Evolutionary conservation across 2,888 invertebrate species (phyloP), one percentile per base, ranked within the genome.

Genomic region (Chloroclystis v-ata): DNA sequence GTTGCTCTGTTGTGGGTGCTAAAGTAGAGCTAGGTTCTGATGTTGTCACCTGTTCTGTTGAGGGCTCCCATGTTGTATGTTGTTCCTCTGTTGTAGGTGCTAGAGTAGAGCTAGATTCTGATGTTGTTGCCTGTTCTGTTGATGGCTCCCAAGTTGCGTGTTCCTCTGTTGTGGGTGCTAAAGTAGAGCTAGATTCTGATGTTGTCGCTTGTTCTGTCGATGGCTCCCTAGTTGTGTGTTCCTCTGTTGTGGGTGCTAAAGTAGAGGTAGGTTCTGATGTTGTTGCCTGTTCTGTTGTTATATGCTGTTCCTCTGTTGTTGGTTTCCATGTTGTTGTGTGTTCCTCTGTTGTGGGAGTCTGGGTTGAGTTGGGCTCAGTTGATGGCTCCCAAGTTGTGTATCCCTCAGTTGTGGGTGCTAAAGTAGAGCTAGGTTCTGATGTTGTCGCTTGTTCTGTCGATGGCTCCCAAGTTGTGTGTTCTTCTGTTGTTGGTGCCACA

Each of bases 121-220:
- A 40, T 5, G 48, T 28, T 7, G 49, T 44, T 6, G 40, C 14
- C 3, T 30, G n/a, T 1, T 47, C 20, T 5, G 50, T 40, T 6
- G 20, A 4, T 20, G 47, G 32, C 0, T 28, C 12, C 10, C 30
- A 33, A 1, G 45, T 32, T 1, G 43, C n/a, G 2, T n/a, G 37
- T 5, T 32, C 8, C 2, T 9, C 20, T 11, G 30, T 9, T 8
- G 44, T 45, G 0, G 20, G 20, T 20, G 20, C 5, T 5, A 20
- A 4, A 5, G 30, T 49, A 2, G 49, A 41, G 8, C 41, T 47
- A 35, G 3, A 43, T 51, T 25, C 40, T 20, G 20, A 2, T 20
- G 20, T 20, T 20, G 49, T 35, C 0, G 43, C 12, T 11, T 29
- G 11, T 0, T 6, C 39, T 43, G 1, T n/a, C n/a, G n/a, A n/a